Evolutionary conservation across 30 jellyfish, hydroid and myxozoan genomes (phyloP).

Genomic region (Turritopsis rubra): DNA sequence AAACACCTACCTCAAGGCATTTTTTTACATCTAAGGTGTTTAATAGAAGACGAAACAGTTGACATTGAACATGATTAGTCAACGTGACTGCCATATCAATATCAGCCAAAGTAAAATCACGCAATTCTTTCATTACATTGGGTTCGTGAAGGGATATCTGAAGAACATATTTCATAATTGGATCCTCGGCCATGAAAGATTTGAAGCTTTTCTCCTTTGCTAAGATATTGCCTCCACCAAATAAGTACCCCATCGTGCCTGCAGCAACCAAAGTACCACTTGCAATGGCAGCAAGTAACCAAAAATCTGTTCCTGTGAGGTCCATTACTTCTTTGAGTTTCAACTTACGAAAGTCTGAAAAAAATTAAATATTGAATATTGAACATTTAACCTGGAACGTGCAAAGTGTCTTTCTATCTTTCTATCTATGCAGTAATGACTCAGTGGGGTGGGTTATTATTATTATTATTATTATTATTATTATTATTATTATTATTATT

Average conservation of each 20-base stretch:
- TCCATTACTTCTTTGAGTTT: not conserved
- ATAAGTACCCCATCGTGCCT: not conserved
- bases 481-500: no score
- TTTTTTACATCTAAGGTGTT: slow-evolving; percentile 48
- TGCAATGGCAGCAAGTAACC: not conserved
- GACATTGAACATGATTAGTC: slow-evolving; percentile 65
- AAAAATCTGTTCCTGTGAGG: not conserved
- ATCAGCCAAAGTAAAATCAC: slow-evolving; percentile 39
- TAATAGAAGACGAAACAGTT: slow-evolving; percentile 57
- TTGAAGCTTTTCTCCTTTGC: not conserved
- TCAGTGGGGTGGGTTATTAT: no score
- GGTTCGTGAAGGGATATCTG: slow-evolving; percentile 52
- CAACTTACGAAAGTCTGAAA: no score
- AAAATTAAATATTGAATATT: no score
- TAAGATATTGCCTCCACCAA: not conserved
- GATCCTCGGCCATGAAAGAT: not conserved
- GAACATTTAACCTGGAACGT: not conserved
- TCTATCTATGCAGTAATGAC: no score
- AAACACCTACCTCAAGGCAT: slow-evolving; percentile 69
- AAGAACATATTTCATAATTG: slow-evolving; percentile 37
- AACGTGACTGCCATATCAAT: slow-evolving; percentile 39
- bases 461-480: no score
- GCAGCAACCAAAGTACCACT: slow-evolving; percentile 3
- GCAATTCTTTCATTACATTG: slow-evolving; percentile 28
- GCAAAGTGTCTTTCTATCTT: no score